phyloP scores from a whole-genome alignment of 2,888 invertebrate species.

The Colostygia pectinataria region DNA sequence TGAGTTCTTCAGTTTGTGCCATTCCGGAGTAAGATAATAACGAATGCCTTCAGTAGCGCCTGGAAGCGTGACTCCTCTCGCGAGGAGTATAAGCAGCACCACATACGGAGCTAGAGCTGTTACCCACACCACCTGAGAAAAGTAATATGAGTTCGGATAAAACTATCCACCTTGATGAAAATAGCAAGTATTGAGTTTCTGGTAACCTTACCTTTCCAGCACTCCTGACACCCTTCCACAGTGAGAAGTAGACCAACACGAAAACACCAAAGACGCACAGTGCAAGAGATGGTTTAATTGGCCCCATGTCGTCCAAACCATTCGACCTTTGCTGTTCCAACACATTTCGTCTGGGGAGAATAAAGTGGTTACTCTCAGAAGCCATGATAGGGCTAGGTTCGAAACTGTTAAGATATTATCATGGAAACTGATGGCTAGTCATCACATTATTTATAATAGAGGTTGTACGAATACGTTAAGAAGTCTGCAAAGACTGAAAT shows the following conservation, averaged over 20 bases:
- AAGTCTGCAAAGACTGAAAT: too few relatives aligned
- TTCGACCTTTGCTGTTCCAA: conserved; percentile 91
- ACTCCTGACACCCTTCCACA: conserved; percentile 97
- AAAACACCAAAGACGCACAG: conserved; percentile 96
- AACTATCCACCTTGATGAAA: too few relatives aligned
- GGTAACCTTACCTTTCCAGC: conserved; percentile 91
- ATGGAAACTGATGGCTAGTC: too few relatives aligned
- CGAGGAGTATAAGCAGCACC: conserved; percentile 92
- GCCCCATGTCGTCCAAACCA: conserved; percentile 93
- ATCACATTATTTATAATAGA: too few relatives aligned
- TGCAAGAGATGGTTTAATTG: conserved; percentile 94
- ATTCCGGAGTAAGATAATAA: conserved; percentile 94
- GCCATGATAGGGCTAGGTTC: too few relatives aligned
- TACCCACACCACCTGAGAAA: conserved; percentile 92
- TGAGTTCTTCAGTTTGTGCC: conserved; percentile 91
- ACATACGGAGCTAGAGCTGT: conserved; percentile 96
- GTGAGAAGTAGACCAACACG: conserved; percentile 95
- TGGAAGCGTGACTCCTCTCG: conserved; percentile 92
- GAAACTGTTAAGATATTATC: too few relatives aligned
- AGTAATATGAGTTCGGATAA: not conserved
- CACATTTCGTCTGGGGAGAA: conserved; percentile 88
- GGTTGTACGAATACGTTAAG: too few relatives aligned
- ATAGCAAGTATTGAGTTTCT: not conserved
- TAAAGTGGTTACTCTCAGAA: conserved; percentile 26
- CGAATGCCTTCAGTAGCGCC: conserved; percentile 93